phyloP scores from a whole-genome alignment of 2,113 vertebrate species.

The Galeopterus variegatus region DNA sequence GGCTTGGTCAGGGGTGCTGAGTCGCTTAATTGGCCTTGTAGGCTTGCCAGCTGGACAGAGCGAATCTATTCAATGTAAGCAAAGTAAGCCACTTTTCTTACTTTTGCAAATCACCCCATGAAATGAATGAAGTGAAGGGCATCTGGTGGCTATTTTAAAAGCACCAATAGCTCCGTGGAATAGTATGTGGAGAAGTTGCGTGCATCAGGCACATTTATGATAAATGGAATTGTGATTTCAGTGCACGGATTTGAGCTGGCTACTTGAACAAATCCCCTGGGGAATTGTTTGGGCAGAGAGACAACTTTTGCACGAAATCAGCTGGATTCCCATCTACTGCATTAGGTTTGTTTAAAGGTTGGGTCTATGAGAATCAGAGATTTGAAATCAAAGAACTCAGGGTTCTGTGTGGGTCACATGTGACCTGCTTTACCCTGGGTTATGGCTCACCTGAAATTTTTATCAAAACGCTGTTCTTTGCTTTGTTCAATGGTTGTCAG shows the following conservation, averaged over 20 bases:
- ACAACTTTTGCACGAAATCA: slow-evolving; percentile 9
- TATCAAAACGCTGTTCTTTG: background rate
- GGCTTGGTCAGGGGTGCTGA: slow-evolving; percentile 10
- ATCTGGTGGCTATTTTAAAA: slow-evolving; percentile 58
- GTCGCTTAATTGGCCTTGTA: background rate
- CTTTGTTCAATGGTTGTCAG: background rate
- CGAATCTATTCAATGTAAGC: slow-evolving; percentile 50
- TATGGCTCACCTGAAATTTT: background rate
- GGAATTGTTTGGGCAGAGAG: slow-evolving; percentile 35
- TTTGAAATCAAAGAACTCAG: background rate
- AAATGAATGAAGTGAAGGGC: slow-evolving; percentile 16
- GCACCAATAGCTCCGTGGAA: background rate
- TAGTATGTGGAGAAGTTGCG: slow-evolving; percentile 25
- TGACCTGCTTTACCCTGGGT: background rate
- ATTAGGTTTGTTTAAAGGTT: slow-evolving; percentile 4
- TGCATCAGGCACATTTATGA: slow-evolving; percentile 62
- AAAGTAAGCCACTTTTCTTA: slow-evolving; percentile 60
- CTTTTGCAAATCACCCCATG: too few species aligned
- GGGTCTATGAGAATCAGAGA: background rate
- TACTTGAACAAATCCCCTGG: slow-evolving; percentile 44
- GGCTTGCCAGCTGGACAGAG: slow-evolving; percentile 45
- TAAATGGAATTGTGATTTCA: slow-evolving; percentile 58
- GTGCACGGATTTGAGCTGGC: background rate
- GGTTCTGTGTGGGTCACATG: background rate
- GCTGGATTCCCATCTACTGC: background rate